A percentile compares a stretch with the other conserved stretches of the same genome.
Evolutionary conservation across 2,888 invertebrate genomes (phyloP).

Genomic region (Cremastobaeus sp.): DNA sequence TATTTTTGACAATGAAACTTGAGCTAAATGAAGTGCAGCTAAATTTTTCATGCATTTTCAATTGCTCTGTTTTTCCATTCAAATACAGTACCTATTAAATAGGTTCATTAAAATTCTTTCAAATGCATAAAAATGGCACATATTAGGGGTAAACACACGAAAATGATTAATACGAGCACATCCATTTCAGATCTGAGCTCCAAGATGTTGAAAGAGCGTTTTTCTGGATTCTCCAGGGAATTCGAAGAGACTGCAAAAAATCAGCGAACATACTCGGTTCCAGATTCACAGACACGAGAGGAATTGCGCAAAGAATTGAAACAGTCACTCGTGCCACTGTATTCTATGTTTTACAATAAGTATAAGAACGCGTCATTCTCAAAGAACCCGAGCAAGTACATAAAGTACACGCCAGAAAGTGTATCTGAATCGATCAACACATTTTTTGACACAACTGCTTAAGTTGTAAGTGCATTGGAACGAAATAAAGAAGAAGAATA

Average conservation of each 20-base stretch:
- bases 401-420: constrained; percentile 92
- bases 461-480: constrained; percentile 66
- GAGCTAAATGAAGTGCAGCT: no score
- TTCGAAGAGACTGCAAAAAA: constrained; percentile 92
- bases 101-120: no score
- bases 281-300: constrained; percentile 93
- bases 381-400: constrained; percentile 95
- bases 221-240: constrained; percentile 92
- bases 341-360: constrained; percentile 89
- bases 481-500: neutral
- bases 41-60: no score
- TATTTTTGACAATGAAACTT: no score
- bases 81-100: no score
- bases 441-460: constrained; percentile 94
- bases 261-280: constrained; percentile 94
- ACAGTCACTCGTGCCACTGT: constrained; percentile 91
- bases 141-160: no score
- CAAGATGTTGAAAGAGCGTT: constrained; percentile 75
- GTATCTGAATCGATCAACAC: constrained; percentile 90
- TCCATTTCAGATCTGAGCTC: constrained; percentile 80
- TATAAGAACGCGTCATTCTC: constrained; percentile 89
- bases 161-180: no score
- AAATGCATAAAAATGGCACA: no score
- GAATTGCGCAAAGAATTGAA: constrained; percentile 93
- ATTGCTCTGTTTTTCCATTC: no score